Conservation (phyloP, 2,113 vertebrate genomes). For the Origma solitaria region DNA sequence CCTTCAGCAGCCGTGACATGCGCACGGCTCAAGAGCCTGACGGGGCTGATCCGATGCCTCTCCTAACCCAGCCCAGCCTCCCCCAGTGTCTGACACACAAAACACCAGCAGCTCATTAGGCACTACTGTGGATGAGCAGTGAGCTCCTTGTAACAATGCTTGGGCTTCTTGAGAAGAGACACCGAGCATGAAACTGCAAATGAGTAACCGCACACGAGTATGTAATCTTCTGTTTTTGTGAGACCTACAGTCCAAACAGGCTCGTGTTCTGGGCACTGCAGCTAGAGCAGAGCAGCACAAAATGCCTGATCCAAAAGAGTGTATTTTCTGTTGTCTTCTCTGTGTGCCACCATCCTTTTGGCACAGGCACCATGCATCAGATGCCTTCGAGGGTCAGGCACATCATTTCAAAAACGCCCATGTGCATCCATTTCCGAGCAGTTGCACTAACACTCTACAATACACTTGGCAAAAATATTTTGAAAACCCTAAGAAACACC, state of each 20-base stretch:
- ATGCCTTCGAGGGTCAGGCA: not conserved
- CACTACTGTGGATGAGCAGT: not conserved
- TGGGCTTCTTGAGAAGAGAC: not conserved
- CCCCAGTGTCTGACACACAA: not conserved
- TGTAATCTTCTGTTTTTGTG: not conserved
- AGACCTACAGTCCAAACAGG: not conserved
- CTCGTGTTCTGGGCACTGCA: not conserved
- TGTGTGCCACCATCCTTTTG: not conserved
- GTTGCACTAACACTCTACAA: not conserved
- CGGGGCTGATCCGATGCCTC: accelerated
- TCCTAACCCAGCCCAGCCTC: not conserved
- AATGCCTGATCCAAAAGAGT: not conserved
- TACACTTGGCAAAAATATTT: not conserved
- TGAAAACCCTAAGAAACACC: not conserved
- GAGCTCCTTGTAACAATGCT: not conserved
- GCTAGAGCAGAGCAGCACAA: not conserved
- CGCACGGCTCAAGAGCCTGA: not conserved
- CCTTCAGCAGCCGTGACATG: accelerated
- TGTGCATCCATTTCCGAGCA: not conserved
- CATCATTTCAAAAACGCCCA: not conserved
- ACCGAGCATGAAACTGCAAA: not conserved
- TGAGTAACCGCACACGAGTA: not conserved
- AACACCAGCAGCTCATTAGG: not conserved
- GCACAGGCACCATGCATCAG: accelerated
- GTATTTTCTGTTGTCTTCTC: not conserved